These are phyloP conservation scores for Tipula lateralis DNA, from an alignment of 2,888 invertebrate species.

Conservation along the genomic window DNA sequence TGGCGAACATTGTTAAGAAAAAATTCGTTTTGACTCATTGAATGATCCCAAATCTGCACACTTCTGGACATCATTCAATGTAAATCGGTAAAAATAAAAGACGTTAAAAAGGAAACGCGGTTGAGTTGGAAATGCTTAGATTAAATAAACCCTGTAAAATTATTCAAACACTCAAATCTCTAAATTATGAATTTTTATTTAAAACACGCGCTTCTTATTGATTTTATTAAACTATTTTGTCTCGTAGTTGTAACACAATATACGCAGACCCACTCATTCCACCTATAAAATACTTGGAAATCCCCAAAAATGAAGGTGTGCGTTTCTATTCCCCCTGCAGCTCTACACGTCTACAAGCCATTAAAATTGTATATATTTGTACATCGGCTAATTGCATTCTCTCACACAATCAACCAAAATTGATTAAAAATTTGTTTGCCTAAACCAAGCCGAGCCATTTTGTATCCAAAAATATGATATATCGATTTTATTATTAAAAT, in stretches of 20 bases:
- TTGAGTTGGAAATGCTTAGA: no score
- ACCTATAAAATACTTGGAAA: not conserved
- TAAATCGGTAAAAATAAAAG: no score
- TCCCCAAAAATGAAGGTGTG: not conserved
- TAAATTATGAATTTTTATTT: not conserved
- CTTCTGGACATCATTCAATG: no score
- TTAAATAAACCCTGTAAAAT: no score
- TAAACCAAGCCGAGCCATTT: not conserved
- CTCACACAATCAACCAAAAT: not conserved
- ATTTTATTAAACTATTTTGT: not conserved
- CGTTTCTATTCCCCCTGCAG: not conserved
- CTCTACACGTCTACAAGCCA: not conserved
- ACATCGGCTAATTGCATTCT: not conserved
- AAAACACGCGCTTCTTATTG: not conserved
- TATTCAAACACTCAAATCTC: no score
- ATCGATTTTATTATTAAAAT: not conserved
- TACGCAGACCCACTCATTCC: not conserved
- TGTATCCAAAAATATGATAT: not conserved
- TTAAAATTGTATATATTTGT: not conserved
- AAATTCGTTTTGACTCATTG: no score
- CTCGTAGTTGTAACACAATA: not conserved
- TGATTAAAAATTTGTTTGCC: not conserved
- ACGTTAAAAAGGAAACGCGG: no score
- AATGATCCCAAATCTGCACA: no score
- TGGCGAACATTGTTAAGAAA: no score